phyloP scores from a whole-genome alignment of 2,797 vertebrate species.

The Oreonectes daqikongensis region DNA sequence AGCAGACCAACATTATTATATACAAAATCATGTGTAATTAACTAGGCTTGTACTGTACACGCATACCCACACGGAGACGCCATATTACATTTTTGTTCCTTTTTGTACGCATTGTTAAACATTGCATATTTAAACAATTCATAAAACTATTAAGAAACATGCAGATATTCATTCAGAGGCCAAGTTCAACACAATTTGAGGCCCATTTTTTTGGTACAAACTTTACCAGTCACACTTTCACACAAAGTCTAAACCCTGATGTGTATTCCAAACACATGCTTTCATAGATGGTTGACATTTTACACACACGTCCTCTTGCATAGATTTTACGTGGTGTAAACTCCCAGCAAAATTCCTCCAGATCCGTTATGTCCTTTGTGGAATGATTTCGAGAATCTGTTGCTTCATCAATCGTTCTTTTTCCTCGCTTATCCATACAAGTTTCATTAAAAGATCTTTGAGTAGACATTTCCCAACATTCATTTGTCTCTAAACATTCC shows the following conservation, averaged over 20 bases:
- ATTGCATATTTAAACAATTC: slow-evolving; percentile 31
- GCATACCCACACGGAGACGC: not conserved
- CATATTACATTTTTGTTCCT: not conserved
- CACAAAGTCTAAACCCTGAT: slow-evolving; percentile 18
- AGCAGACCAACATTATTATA: slow-evolving; percentile 31
- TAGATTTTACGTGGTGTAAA: slow-evolving; percentile 74
- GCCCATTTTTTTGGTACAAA: slow-evolving; percentile 1
- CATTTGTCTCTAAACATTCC: not conserved
- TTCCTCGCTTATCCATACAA: slow-evolving; percentile 9
- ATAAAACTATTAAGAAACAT: slow-evolving; percentile 37
- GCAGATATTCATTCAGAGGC: slow-evolving; percentile 29
- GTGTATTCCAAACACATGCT: not conserved
- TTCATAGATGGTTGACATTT: slow-evolving; percentile 12
- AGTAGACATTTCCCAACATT: not conserved
- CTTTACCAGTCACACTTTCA: not conserved
- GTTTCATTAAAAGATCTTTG: not conserved
- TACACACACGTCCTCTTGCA: slow-evolving; percentile 68
- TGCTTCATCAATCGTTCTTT: not conserved
- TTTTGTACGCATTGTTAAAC: not conserved
- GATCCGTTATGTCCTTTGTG: slow-evolving; percentile 48
- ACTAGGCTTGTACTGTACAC: slow-evolving; percentile 18
- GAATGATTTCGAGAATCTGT: slow-evolving; percentile 45
- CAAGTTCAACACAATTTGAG: slow-evolving; percentile 1
- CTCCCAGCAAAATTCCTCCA: slow-evolving; percentile 61
- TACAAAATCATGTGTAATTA: slow-evolving; percentile 12